Evolutionary conservation across 2,797 vertebrate genomes (phyloP), one percentile per base, ranked within the genome.

Genomic region (Halcyon smyrnensis): DNA sequence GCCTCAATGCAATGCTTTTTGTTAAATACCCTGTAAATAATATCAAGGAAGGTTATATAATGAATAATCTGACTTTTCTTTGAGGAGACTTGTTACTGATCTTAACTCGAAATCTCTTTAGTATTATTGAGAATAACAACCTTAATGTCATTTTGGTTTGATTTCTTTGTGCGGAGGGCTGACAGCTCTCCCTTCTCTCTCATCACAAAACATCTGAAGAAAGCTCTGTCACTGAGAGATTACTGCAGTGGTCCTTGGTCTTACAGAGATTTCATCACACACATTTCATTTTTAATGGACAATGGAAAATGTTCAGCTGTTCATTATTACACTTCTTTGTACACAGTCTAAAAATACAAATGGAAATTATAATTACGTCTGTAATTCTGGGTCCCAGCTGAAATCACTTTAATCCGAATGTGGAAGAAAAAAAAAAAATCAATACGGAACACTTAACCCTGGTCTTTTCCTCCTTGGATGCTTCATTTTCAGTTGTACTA

Each of bases 101-200:
- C 90, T 94, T 84, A 84, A 69, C 80, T 65, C 94, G 77, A 60
- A 93, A 88, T 91, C 82, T 88, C 90, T 93, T 90, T 93, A 82
- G 87, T 95, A 56, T 88, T 88, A 93, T 57, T 87, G 82, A 96
- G 84, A 94, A 67, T 89, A 96, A 96, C 90, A 95, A 65, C 67
- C 78, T 83, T 97, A 95, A 93, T 95, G 94, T 95, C 84, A 96
- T 94, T 91, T 95, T 92, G 89, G 76, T 94, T 80, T 97, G 92
- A 93, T 96, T 97, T 94, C 93, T 97, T 95, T 85, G 62, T 97
- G 65, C 68, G 87, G 85, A 93, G 68, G 77, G 60, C 84, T 57
- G 62, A 94, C 96, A 96, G 80, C 87, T 95, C 89, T 89, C 84
- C 77, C 71, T 95, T 97, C 89, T 94, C 67, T 95, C 93, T 93